Percentiles rank a stretch among this genome's conserved stretches.
Evolutionary conservation across 2,888 invertebrate genomes (phyloP).

Genomic region (Ectemnius continuus): DNA sequence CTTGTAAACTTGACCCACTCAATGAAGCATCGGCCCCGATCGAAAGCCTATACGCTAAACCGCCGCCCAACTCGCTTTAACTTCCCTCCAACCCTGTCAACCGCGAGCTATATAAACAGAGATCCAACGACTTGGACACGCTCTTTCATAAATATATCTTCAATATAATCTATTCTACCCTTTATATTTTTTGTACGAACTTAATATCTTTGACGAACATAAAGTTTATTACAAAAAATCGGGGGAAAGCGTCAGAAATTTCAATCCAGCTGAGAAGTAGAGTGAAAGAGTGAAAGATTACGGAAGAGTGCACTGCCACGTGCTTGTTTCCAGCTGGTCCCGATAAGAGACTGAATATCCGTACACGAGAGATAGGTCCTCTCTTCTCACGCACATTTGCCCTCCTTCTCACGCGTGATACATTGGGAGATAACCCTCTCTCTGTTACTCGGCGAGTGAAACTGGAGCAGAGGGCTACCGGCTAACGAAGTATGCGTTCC

Average conservation of each 20-base stretch:
- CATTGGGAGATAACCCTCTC: background rate
- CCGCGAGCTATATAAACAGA: too few relatives aligned
- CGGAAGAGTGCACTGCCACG: too few relatives aligned
- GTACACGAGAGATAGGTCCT: constrained; percentile 35
- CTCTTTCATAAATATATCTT: too few relatives aligned
- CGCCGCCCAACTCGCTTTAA: background rate
- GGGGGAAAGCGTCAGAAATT: too few relatives aligned
- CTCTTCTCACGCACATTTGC: constrained; percentile 8
- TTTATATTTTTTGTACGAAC: too few relatives aligned
- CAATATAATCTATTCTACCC: too few relatives aligned
- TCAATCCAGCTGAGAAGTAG: too few relatives aligned
- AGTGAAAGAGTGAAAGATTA: too few relatives aligned
- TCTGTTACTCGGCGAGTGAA: constrained; percentile 17
- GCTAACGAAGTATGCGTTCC: constrained; percentile 37
- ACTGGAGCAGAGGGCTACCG: constrained; percentile 47
- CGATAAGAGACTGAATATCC: constrained; percentile 51
- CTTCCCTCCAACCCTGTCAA: background rate
- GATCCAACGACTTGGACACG: too few relatives aligned
- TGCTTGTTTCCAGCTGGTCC: background rate
- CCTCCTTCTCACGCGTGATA: constrained; percentile 7
- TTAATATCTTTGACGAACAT: too few relatives aligned
- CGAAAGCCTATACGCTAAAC: constrained; percentile 19
- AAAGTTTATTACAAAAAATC: too few relatives aligned
- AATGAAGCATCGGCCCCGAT: constrained; percentile 37
- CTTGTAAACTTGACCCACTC: constrained; percentile 59